Percentiles rank a stretch among this genome's conserved stretches.
Evolutionary conservation across 2,113 vertebrate genomes (phyloP).

Genomic region (Anarhynchus alexandrinus): DNA sequence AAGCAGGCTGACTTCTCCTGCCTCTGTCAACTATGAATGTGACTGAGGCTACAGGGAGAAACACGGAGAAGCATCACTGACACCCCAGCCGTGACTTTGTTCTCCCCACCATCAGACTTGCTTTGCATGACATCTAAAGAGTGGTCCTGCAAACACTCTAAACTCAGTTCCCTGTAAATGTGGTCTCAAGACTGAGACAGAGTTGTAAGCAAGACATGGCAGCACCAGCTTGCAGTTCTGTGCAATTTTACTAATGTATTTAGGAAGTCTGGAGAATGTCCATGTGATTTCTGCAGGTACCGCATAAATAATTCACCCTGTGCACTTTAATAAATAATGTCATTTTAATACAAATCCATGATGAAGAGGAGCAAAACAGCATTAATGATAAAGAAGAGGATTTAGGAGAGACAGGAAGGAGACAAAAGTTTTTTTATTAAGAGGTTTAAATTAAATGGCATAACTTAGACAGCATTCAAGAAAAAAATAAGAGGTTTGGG

Average conservation of each 20-base stretch:
- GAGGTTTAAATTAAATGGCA: constrained; percentile 18
- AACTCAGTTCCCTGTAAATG: neutral
- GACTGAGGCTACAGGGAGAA: neutral
- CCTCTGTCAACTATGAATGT: neutral
- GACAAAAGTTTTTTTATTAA: neutral
- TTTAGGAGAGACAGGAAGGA: constrained; percentile 9
- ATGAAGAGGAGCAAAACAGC: constrained; percentile 7
- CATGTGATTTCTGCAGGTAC: constrained; percentile 4
- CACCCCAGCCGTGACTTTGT: neutral
- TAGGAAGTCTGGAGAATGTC: constrained; percentile 16
- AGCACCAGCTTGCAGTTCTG: neutral
- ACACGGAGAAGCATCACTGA: neutral
- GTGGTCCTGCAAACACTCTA: neutral
- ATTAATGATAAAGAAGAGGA: neutral
- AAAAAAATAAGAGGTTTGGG: neutral
- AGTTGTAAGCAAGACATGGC: neutral
- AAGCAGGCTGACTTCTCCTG: neutral
- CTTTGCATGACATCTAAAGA: neutral
- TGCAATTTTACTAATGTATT: neutral
- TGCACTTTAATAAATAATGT: constrained; percentile 37
- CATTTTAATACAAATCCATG: constrained; percentile 12
- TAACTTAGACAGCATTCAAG: neutral
- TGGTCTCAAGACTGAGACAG: neutral
- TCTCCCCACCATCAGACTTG: neutral
- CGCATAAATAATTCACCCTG: constrained; percentile 33